Percentiles rank a stretch among this genome's conserved stretches.
Evolutionary conservation across 1,140 invertebrate genomes (phyloP).

Genomic region (Drosophila subpulchrella): DNA sequence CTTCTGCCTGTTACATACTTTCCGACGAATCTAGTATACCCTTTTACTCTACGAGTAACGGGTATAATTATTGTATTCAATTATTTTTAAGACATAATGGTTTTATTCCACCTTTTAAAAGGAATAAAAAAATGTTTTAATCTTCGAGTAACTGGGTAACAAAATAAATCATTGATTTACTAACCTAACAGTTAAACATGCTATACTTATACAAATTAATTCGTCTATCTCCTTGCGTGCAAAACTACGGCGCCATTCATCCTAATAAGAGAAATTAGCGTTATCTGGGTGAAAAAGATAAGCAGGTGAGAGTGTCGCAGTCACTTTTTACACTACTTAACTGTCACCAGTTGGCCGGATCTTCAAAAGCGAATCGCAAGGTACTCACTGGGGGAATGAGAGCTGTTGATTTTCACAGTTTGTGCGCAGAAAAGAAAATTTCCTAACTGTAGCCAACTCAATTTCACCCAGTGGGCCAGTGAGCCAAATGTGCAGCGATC

Average conservation of each 20-base stretch:
- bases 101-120: too few relatives aligned
- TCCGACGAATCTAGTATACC: too few relatives aligned
- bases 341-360: conserved; percentile 21
- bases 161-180: too few relatives aligned
- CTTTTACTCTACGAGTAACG: too few relatives aligned
- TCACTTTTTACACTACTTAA: conserved; percentile 18
- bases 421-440: conserved; percentile 80
- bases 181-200: too few relatives aligned
- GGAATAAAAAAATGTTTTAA: background rate
- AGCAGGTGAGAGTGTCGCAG: conserved; percentile 30
- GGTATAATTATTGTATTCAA: too few relatives aligned
- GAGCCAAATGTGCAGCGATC: conserved; percentile 77
- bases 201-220: background rate
- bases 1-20: too few relatives aligned
- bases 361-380: conserved; percentile 33
- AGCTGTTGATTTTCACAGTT: conserved; percentile 64
- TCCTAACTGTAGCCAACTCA: conserved; percentile 71
- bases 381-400: conserved; percentile 24
- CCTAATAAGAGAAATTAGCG: background rate
- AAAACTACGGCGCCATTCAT: background rate
- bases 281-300: conserved; percentile 7
- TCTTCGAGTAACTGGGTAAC: too few relatives aligned
- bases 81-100: too few relatives aligned
- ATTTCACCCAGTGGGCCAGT: conserved; percentile 83
- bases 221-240: background rate